These are phyloP conservation scores for Hemaris fuciformis DNA, from an alignment of 2,888 invertebrate genomes.

Conservation along the genomic window DNA sequence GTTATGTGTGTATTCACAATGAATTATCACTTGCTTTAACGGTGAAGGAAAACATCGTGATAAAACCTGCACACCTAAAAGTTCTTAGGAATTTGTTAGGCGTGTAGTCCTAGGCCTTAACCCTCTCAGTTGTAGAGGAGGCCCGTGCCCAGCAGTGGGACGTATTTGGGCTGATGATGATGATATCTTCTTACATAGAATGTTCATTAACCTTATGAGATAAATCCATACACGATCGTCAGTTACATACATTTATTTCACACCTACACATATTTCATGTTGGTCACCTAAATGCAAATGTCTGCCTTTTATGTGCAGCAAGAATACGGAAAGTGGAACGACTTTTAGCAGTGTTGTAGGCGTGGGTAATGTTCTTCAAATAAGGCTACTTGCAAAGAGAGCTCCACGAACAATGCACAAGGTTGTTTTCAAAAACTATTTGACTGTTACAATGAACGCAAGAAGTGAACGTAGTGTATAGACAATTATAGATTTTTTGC, in stretches of 20 bases:
- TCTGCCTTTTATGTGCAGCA: conserved; percentile 46
- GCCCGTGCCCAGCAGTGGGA: too few relatives aligned
- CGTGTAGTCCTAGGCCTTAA: too few relatives aligned
- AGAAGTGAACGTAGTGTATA: not conserved
- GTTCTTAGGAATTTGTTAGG: too few relatives aligned
- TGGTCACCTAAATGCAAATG: conserved; percentile 63
- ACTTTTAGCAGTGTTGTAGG: conserved; percentile 20
- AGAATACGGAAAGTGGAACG: conserved; percentile 46
- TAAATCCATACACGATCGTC: not conserved
- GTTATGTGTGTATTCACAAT: too few relatives aligned
- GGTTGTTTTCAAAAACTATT: not conserved
- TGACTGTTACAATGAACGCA: not conserved
- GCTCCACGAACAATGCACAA: not conserved
- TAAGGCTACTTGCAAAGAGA: conserved; percentile 12
- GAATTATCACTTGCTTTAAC: too few relatives aligned
- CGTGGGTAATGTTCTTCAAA: conserved; percentile 22
- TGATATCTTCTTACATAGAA: too few relatives aligned
- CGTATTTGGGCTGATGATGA: too few relatives aligned
- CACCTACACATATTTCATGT: conserved; percentile 51
- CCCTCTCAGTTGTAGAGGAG: too few relatives aligned
- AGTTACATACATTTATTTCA: conserved; percentile 30
- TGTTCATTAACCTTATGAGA: not conserved
- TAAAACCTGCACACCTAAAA: too few relatives aligned
- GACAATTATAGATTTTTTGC: not conserved
- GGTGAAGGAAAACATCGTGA: too few relatives aligned